These are phyloP conservation scores for Homalodisca vitripennis DNA, from an alignment of 1,140 invertebrate genomes.

Conservation along the genomic window DNA sequence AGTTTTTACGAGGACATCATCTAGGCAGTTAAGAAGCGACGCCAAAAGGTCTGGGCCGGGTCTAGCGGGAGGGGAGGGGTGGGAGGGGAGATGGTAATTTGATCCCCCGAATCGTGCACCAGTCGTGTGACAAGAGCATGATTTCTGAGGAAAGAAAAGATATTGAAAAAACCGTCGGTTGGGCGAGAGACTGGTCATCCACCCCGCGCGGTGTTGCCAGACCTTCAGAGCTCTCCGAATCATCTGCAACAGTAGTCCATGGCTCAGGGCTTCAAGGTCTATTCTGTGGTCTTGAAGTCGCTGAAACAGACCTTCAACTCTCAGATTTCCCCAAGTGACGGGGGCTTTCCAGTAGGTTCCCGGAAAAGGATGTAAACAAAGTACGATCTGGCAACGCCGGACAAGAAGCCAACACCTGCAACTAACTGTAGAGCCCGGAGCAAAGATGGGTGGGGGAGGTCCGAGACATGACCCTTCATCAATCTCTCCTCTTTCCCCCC, in stretches of 20 bases:
- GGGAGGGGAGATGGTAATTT: constrained; percentile 8
- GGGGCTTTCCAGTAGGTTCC: not conserved
- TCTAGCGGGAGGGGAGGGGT: not conserved
- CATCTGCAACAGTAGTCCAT: no score
- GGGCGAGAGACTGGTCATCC: constrained; percentile 20
- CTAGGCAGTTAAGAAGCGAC: constrained; percentile 10
- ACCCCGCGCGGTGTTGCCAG: constrained; percentile 8
- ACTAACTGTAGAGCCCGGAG: not conserved
- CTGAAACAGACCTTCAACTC: no score
- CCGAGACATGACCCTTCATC: constrained; percentile 24
- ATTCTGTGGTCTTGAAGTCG: no score
- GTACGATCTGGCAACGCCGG: not conserved
- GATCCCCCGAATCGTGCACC: constrained; percentile 7
- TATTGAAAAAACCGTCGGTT: not conserved
- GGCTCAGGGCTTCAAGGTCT: no score
- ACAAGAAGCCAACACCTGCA: constrained; percentile 15
- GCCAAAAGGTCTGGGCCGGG: constrained; percentile 5
- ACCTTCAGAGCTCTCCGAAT: no score
- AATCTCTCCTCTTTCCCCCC: not conserved
- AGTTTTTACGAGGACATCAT: not conserved
- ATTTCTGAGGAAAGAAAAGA: constrained; percentile 18
- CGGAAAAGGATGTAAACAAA: constrained; percentile 19
- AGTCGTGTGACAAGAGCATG: constrained; percentile 18
- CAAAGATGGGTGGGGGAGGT: not conserved
- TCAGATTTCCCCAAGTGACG: no score